Percentiles rank a stretch among this genome's conserved stretches.
Conservation (phyloP, 2,797 vertebrate genomes). For the Trichosurus vulpecula region DNA sequence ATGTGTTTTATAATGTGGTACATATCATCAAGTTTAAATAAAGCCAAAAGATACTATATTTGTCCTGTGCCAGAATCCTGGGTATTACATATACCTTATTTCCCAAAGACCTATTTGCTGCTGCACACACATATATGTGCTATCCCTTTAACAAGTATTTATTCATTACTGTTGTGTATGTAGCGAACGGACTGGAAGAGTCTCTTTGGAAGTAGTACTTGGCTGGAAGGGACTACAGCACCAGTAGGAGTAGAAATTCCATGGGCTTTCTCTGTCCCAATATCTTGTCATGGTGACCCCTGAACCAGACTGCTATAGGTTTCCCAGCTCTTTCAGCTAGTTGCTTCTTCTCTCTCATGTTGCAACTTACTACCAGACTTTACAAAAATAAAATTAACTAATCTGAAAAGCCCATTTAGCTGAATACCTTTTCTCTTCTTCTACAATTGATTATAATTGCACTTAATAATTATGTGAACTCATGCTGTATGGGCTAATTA, state of each 20-base stretch:
- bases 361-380: neutral
- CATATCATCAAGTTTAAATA: conserved; percentile 47
- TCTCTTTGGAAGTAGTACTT: conserved; percentile 1
- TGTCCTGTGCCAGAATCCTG: neutral
- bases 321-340: neutral
- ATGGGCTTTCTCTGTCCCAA: neutral
- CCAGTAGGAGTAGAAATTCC: neutral
- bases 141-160: neutral
- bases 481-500: conserved; percentile 24
- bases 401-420: neutral
- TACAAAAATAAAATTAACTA: conserved; percentile 4
- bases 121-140: neutral
- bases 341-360: neutral
- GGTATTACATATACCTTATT: neutral
- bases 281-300: neutral
- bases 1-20: conserved; percentile 32
- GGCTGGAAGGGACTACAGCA: conserved; percentile 11
- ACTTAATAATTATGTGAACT: conserved; percentile 23
- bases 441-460: conserved; percentile 18
- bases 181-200: neutral
- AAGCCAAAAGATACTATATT: conserved; percentile 8
- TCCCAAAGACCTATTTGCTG: neutral
- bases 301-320: neutral
- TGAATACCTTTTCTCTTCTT: neutral
- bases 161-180: conserved; percentile 2